phyloP scores from a whole-genome alignment of 1,140 invertebrate species.

The Drusus annulatus region DNA sequence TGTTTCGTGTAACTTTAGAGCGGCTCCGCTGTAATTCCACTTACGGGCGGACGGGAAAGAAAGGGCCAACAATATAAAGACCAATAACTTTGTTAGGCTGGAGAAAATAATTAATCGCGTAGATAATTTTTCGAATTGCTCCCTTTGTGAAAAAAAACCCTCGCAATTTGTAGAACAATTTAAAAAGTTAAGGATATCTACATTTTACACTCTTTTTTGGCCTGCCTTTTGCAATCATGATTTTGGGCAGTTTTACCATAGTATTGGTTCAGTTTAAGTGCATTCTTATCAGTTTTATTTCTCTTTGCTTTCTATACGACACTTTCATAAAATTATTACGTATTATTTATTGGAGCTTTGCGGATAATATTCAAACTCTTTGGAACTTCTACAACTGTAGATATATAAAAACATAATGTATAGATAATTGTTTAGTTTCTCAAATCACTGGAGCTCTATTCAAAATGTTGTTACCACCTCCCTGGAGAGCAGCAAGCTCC shows the following conservation, averaged over 20 bases:
- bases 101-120: conserved; percentile 56
- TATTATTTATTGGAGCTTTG: too few relatives aligned
- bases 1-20: conserved; percentile 47
- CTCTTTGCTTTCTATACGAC: too few relatives aligned
- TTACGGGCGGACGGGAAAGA: conserved; percentile 27
- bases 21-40: conserved; percentile 10
- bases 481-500: too few relatives aligned
- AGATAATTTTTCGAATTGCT: conserved; percentile 48
- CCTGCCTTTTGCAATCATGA: background rate
- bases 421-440: too few relatives aligned
- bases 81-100: conserved; percentile 47
- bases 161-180: conserved; percentile 38
- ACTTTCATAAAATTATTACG: too few relatives aligned
- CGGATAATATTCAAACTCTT: too few relatives aligned
- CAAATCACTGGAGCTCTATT: too few relatives aligned
- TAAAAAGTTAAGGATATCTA: conserved; percentile 31
- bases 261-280: too few relatives aligned
- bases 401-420: too few relatives aligned
- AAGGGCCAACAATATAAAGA: conserved; percentile 39
- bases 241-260: background rate
- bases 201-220: conserved; percentile 12
- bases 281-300: too few relatives aligned
- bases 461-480: too few relatives aligned
- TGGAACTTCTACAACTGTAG: too few relatives aligned
- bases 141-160: conserved; percentile 20